A percentile compares a stretch with the other conserved stretches of the same genome.
phyloP scores from a whole-genome alignment of 1,140 invertebrate genomes.

The Pristionchus pacificus region DNA sequence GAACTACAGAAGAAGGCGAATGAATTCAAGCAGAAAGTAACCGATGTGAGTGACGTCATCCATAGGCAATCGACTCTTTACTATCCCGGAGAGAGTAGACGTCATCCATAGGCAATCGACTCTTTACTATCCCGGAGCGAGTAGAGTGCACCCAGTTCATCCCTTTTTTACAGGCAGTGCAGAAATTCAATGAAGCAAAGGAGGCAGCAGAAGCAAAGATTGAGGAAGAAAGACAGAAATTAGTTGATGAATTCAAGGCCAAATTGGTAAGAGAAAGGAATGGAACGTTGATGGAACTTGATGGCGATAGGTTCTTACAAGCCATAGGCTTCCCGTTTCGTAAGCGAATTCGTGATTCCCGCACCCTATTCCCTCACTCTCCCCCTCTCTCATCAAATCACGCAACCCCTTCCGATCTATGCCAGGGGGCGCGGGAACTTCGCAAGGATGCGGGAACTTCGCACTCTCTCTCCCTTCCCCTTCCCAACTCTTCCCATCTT shows the following conservation, averaged over 20 bases:
- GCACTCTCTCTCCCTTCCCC: too few species aligned
- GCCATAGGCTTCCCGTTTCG: too few species aligned
- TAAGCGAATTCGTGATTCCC: too few species aligned
- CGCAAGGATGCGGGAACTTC: too few species aligned
- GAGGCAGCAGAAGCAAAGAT: background rate
- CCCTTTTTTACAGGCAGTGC: background rate
- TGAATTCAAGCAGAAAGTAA: background rate
- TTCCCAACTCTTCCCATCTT: too few species aligned
- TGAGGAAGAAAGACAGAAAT: background rate
- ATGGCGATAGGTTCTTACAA: too few species aligned
- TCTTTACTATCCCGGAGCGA: background rate
- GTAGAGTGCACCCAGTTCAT: background rate
- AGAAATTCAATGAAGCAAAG: background rate
- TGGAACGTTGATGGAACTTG: too few species aligned
- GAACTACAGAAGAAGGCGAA: background rate
- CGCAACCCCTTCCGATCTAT: too few species aligned
- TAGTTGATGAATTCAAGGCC: background rate
- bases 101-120: background rate
- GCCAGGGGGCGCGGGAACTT: too few species aligned
- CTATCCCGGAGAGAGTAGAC: background rate
- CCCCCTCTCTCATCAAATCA: too few species aligned
- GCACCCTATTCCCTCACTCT: too few species aligned
- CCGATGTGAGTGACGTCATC: background rate
- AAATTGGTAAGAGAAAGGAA: too few species aligned
- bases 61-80: background rate